Evolutionary conservation across 2,113 vertebrate genomes (phyloP).

Genomic region (Anolis carolinensis): DNA sequence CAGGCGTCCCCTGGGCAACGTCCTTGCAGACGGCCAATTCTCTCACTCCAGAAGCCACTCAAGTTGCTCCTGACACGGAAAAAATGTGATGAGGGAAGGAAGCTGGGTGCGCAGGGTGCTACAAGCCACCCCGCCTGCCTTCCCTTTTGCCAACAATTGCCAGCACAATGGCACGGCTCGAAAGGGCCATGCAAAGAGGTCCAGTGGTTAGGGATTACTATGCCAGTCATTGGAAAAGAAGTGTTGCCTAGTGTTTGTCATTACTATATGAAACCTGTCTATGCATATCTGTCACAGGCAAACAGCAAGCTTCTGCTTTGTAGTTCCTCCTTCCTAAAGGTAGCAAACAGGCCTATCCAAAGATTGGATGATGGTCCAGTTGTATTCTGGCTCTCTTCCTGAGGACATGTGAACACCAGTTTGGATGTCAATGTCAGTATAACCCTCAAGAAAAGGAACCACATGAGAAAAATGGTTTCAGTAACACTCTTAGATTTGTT

Average conservation of each 20-base stretch:
- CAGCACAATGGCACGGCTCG: too few relatives aligned
- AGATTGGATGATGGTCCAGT: neutral
- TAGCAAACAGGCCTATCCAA: neutral
- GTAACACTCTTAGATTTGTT: neutral
- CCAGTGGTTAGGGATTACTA: too few relatives aligned
- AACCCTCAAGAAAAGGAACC: neutral
- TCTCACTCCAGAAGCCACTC: too few relatives aligned
- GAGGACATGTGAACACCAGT: too few relatives aligned
- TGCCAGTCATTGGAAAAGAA: neutral
- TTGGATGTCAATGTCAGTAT: neutral
- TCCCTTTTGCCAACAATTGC: too few relatives aligned
- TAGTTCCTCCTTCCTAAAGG: neutral
- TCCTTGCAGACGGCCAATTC: too few relatives aligned
- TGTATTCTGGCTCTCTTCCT: neutral
- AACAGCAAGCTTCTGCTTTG: neutral
- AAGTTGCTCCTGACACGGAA: too few relatives aligned
- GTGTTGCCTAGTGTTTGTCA: neutral
- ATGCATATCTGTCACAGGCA: neutral
- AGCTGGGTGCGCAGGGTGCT: too few relatives aligned
- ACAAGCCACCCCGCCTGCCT: too few relatives aligned
- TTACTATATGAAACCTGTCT: neutral
- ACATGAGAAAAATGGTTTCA: neutral
- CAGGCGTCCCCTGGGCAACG: too few relatives aligned
- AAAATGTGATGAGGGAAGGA: too few relatives aligned
- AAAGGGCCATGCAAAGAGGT: too few relatives aligned